Evolutionary conservation across 2,888 invertebrate species (phyloP).

Genomic region (Capitulum mitella): DNA sequence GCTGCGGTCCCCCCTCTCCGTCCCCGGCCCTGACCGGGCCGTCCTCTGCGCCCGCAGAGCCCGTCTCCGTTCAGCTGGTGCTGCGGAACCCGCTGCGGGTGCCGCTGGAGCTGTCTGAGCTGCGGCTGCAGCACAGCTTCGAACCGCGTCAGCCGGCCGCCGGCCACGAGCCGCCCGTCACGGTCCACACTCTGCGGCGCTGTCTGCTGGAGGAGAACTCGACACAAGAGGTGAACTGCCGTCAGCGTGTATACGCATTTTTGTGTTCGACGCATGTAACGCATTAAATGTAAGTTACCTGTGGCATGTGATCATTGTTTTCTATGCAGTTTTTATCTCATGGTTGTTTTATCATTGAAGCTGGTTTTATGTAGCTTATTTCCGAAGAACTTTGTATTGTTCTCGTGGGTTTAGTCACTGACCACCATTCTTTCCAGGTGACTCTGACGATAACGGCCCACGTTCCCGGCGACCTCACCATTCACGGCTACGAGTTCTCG

Average conservation of each 20-base stretch:
- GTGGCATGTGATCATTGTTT: no score
- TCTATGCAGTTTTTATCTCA: no score
- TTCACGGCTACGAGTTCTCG: constrained; percentile 33
- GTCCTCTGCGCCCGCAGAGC: constrained; percentile 53
- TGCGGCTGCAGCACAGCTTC: constrained; percentile 67
- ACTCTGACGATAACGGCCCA: constrained; percentile 29
- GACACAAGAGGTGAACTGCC: neutral
- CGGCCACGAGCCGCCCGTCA: neutral
- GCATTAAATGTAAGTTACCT: no score
- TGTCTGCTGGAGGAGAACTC: neutral
- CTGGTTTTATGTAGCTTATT: no score
- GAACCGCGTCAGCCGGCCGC: neutral
- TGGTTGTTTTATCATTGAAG: no score
- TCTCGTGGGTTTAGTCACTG: no score
- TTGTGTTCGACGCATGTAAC: no score
- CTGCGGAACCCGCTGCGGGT: constrained; percentile 70
- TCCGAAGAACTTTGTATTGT: no score
- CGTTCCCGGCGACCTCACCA: constrained; percentile 29
- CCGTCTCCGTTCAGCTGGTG: constrained; percentile 67
- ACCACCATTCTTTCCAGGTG: no score
- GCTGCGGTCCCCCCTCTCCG: no score
- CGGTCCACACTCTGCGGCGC: neutral
- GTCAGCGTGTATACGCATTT: neutral
- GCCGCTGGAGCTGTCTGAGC: constrained; percentile 58
- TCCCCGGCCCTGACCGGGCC: no score